A percentile compares a stretch with the other conserved stretches of the same genome.
These are phyloP conservation scores for Xerus inauris DNA, from an alignment of 2,113 vertebrate genomes.

Conservation along the genomic window DNA sequence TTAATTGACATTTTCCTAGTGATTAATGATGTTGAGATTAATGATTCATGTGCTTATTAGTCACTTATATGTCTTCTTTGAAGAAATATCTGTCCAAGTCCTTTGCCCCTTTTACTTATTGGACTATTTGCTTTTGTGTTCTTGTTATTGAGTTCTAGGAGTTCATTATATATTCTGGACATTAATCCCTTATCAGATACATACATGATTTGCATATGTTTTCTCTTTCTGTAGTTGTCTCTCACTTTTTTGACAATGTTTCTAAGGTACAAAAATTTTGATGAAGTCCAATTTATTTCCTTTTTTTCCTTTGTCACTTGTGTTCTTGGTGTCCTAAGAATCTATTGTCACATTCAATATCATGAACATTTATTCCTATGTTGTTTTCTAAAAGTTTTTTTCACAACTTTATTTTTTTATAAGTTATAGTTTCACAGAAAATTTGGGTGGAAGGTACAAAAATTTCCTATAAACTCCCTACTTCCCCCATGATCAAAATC, in stretches of 20 bases:
- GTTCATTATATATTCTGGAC: background rate
- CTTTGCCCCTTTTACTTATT: background rate
- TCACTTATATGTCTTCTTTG: background rate
- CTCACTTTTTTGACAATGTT: background rate
- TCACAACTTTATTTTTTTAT: background rate
- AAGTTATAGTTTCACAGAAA: slow-evolving; percentile 18
- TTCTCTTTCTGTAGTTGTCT: background rate
- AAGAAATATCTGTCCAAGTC: background rate
- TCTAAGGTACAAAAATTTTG: background rate
- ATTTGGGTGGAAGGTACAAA: background rate
- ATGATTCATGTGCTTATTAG: background rate
- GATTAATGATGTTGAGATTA: background rate
- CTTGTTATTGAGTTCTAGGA: background rate
- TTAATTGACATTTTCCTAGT: background rate
- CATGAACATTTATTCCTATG: background rate
- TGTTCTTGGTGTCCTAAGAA: background rate
- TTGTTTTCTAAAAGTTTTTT: background rate
- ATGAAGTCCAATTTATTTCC: background rate
- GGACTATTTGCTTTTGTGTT: background rate
- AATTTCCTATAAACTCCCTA: background rate
- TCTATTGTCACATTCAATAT: background rate
- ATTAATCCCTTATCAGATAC: background rate
- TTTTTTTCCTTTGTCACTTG: background rate
- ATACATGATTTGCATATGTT: background rate
- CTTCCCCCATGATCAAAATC: background rate